phyloP scores from a whole-genome alignment of 2,113 vertebrate species.

The Zosterops pallidus region DNA sequence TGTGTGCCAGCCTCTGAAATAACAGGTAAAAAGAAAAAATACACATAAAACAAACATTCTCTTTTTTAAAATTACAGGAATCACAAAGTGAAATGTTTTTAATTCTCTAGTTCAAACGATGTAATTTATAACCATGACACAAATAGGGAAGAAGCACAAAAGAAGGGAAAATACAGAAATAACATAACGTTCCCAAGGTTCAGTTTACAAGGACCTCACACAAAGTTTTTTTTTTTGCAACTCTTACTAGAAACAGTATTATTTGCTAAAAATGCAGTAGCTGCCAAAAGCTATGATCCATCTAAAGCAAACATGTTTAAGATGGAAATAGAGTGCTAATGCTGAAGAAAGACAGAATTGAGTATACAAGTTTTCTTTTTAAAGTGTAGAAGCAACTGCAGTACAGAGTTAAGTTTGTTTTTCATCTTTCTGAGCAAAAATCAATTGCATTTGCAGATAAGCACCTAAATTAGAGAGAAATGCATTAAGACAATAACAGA shows the following conservation, averaged over 20 bases:
- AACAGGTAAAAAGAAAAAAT: constrained; percentile 80
- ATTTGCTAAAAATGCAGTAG: constrained; percentile 92
- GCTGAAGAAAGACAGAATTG: constrained; percentile 71
- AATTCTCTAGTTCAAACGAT: constrained; percentile 74
- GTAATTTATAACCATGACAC: constrained; percentile 81
- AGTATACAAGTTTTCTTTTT: constrained; percentile 71
- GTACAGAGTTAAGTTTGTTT: constrained; percentile 27
- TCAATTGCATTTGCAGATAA: constrained; percentile 43
- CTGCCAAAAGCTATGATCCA: constrained; percentile 94
- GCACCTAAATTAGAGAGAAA: constrained; percentile 40
- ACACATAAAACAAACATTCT: constrained; percentile 20
- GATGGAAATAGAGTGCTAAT: constrained; percentile 80
- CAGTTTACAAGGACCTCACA: constrained; percentile 99
- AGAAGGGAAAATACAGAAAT: constrained; percentile 67
- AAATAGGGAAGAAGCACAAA: constrained; percentile 77
- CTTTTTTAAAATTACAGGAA: constrained; percentile 63
- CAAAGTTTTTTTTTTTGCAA: constrained; percentile 83
- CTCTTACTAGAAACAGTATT: constrained; percentile 98
- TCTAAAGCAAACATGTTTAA: constrained; percentile 89
- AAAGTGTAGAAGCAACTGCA: constrained; percentile 52
- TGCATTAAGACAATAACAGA: constrained; percentile 79
- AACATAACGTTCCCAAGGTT: constrained; percentile 84
- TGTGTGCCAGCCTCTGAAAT: constrained; percentile 73
- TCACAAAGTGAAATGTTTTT: constrained; percentile 75
- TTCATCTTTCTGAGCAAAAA: constrained; percentile 51